Evolutionary conservation across 2,113 vertebrate species (phyloP).

Genomic region (Etia nguti): DNA sequence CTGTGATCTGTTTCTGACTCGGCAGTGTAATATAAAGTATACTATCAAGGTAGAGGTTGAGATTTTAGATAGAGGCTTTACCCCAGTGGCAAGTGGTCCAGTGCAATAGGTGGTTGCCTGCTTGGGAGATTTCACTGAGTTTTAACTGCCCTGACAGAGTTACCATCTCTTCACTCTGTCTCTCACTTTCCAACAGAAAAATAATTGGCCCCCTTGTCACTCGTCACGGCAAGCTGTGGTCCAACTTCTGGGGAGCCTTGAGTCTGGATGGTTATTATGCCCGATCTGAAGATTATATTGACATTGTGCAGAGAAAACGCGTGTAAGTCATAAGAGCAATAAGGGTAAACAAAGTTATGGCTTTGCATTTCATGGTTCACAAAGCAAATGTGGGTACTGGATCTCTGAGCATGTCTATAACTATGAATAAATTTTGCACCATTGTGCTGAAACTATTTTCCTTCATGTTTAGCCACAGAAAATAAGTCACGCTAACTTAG

Average conservation of each 20-base stretch:
- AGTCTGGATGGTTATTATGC: slow-evolving; percentile 96
- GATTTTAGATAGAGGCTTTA: neutral
- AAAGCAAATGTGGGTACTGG: neutral
- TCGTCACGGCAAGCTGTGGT: slow-evolving; percentile 94
- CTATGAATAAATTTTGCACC: neutral
- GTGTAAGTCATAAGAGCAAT: slow-evolving; percentile 79
- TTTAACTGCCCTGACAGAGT: slow-evolving; percentile 42
- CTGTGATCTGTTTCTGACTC: neutral
- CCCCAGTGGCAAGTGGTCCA: neutral
- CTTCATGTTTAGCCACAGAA: neutral
- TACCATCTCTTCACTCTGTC: slow-evolving; percentile 10
- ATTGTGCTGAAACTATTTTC: neutral
- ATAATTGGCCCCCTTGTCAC: slow-evolving; percentile 93
- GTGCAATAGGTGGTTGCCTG: slow-evolving; percentile 17
- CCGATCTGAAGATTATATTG: slow-evolving; percentile 94
- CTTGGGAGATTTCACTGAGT: slow-evolving; percentile 25
- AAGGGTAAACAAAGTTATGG: neutral
- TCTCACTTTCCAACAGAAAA: slow-evolving; percentile 75
- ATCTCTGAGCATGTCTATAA: neutral
- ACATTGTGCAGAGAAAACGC: slow-evolving; percentile 93
- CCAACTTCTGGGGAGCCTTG: slow-evolving; percentile 97
- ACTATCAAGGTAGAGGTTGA: neutral
- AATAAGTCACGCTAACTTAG: neutral
- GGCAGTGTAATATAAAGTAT: neutral
- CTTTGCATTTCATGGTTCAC: neutral